Conservation (phyloP, 2,113 vertebrate species). For the Clarias macrocephalus region DNA sequence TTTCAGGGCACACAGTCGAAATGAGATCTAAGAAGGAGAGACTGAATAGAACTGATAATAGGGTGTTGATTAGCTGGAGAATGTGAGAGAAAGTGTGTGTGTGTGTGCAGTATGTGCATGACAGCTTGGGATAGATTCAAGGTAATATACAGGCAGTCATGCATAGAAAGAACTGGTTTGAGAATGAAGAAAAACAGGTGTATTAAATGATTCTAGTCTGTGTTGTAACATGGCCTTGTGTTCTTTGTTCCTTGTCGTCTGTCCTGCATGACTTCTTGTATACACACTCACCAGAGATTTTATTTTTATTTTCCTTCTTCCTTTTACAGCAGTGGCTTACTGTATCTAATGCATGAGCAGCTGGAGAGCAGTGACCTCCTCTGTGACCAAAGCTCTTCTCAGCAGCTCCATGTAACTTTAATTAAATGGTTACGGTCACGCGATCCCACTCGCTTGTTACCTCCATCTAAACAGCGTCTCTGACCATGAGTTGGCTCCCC, state of each 20-base stretch:
- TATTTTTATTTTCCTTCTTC: neutral
- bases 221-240: neutral
- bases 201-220: neutral
- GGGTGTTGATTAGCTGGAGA: conserved; percentile 32
- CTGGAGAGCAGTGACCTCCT: conserved; percentile 10
- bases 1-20: conserved; percentile 12
- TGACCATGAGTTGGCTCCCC: neutral
- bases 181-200: neutral
- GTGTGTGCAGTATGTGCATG: neutral
- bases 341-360: conserved; percentile 1
- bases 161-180: neutral
- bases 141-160: neutral
- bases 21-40: neutral
- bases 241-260: neutral
- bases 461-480: neutral
- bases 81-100: neutral
- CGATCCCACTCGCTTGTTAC: neutral
- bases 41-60: conserved; percentile 31
- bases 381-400: conserved; percentile 4
- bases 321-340: neutral
- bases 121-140: neutral
- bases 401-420: conserved; percentile 16
- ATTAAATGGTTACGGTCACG: neutral
- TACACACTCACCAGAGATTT: neutral
- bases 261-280: neutral